phyloP scores from a whole-genome alignment of 2,113 vertebrate genomes.

The Nothocercus julius region DNA sequence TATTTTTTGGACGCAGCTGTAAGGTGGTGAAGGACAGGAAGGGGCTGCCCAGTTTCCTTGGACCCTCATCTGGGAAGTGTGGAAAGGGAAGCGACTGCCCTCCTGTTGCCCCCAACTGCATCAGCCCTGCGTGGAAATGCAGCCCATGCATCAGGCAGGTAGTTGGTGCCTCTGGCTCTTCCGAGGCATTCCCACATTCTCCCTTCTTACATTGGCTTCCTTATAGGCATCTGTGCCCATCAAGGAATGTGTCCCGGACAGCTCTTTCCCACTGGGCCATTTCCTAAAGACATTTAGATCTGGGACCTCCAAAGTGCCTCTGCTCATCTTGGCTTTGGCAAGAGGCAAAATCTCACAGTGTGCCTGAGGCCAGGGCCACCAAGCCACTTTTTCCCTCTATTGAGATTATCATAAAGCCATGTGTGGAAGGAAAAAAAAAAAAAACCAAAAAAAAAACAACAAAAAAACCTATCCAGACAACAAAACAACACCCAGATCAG shows the following conservation, averaged over 20 bases:
- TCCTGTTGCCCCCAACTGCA: not conserved
- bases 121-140: fast-evolving
- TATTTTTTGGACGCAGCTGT: not conserved
- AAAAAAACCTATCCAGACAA: not conserved
- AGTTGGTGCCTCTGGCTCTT: not conserved
- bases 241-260: not conserved
- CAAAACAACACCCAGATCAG: not conserved
- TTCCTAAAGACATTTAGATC: not conserved
- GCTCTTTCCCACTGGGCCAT: not conserved
- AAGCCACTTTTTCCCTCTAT: not conserved
- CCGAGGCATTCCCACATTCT: not conserved
- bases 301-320: not conserved
- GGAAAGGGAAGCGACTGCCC: not conserved
- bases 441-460: not conserved
- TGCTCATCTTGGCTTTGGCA: not conserved
- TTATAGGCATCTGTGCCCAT: not conserved
- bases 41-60: not conserved
- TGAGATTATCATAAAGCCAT: not conserved
- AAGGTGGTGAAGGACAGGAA: not conserved
- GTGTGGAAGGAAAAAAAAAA: not conserved
- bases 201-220: not conserved
- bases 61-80: not conserved
- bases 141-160: fast-evolving
- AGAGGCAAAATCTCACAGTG: not conserved
- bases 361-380: not conserved